Base-by-base conservation (phyloP, 2,888 invertebrate genomes). In the Beris morrisii region DNA sequence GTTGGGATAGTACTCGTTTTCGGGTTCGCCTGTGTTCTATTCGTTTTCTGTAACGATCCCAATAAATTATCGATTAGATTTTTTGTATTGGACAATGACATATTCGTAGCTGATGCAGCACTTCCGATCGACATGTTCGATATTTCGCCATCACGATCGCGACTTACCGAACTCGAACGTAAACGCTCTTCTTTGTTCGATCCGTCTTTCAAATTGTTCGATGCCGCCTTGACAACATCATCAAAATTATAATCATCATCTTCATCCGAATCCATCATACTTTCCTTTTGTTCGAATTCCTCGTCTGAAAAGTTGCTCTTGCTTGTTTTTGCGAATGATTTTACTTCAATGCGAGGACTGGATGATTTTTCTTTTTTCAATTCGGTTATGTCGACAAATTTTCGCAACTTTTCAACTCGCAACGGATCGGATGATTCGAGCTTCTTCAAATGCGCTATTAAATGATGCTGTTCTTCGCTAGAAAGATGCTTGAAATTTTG, bases 221-320 rank as follows among this genome's bases (percentile, higher is more conserved):
- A 88, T 0, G 88, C 91, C 0, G 89, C 89, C 76, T 89, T 87
- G 72, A 90, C 89, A 52, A 91, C 90, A 77, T 93, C 93, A 72
- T 92, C 91, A 70, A 89, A 91, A n/a, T 88, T 86, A 73, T 93
- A 93, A 74, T 92, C 92, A 73, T 92, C 92, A 67, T 88, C 88
- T 66, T 90, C 91, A 71, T 85, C 85, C n/a, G 86, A 84, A 67
- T 86, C 85, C 31, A 86, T 76, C 61, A 83, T 81, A 55, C 77
- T 79, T 0, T 80, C 78, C 1, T 75, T 73, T 43, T 76, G 75
- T 11, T 71, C 67, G 22, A 32, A 38, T 15, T 67, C 74, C 38
- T 74, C 73, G 58, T 74, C 74, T 28, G 73, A 72, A 53, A 70
- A 72, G 48, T 50, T 52, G 6, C 13, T 4, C 4, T 32, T n/a